Conservation (phyloP, 2,888 invertebrate genomes). For the Apamea crenata region DNA sequence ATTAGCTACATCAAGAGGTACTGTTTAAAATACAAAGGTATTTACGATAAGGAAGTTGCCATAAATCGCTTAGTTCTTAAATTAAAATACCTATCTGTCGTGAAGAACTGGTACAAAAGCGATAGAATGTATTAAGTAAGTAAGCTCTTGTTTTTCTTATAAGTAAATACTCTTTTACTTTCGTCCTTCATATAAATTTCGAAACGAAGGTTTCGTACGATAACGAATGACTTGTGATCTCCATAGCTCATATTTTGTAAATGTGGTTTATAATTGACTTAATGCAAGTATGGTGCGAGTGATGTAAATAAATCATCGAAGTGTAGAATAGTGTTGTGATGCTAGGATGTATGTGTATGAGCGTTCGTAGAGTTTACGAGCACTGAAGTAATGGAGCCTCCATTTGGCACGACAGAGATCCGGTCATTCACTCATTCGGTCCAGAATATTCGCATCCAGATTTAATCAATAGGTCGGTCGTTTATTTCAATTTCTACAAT, state of each 20-base stretch:
- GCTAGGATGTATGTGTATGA: conserved; percentile 41
- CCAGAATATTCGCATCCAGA: conserved; percentile 15
- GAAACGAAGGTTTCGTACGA: conserved; percentile 63
- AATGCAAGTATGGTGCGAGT: conserved; percentile 54
- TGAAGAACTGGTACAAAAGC: conserved; percentile 60
- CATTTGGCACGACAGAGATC: conserved; percentile 47
- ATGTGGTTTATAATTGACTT: conserved; percentile 53
- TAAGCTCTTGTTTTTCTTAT: conserved; percentile 49
- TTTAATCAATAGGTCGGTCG: neutral
- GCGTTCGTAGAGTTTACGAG: conserved; percentile 61
- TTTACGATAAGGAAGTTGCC: conserved; percentile 62
- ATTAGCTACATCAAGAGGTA: conserved; percentile 36
- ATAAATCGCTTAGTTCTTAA: conserved; percentile 65
- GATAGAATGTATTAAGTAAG: conserved; percentile 61
- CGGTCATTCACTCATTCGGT: neutral
- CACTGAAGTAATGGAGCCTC: conserved; percentile 50
- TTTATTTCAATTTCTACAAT: conserved; percentile 23
- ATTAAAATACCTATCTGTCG: conserved; percentile 60
- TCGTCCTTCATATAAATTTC: conserved; percentile 50
- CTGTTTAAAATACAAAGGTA: conserved; percentile 43
- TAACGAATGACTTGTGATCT: conserved; percentile 63
- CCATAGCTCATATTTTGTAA: conserved; percentile 63
- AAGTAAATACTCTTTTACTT: conserved; percentile 33
- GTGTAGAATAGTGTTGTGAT: conserved; percentile 72
- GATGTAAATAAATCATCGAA: conserved; percentile 66